Conservation (phyloP, 2,888 invertebrate genomes). For the Phorcus lineatus region DNA sequence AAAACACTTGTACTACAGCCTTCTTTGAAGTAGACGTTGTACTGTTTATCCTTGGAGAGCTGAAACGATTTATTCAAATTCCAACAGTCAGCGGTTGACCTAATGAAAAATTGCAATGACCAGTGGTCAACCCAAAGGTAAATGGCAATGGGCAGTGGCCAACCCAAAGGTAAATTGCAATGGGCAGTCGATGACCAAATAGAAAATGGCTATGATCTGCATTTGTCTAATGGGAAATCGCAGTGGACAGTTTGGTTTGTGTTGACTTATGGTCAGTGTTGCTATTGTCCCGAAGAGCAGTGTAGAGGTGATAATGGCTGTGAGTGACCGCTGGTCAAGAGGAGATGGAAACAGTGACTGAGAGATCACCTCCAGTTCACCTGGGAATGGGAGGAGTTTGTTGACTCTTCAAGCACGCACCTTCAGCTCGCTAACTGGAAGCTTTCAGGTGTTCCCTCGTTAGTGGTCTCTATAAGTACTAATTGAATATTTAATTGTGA, state of each 20-base stretch:
- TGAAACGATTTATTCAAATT: not conserved
- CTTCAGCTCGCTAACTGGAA: too few species aligned
- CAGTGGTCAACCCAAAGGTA: not conserved
- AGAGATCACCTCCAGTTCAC: too few species aligned
- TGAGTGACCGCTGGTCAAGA: not conserved
- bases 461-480: too few species aligned
- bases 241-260: too few species aligned
- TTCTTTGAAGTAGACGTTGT: not conserved
- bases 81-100: not conserved
- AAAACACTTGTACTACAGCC: not conserved
- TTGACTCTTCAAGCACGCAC: too few species aligned
- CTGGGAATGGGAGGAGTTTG: too few species aligned
- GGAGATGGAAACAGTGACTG: too few species aligned
- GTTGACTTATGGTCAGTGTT: not conserved
- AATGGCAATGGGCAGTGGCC: not conserved
- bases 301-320: not conserved
- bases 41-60: not conserved
- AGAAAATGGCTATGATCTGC: not conserved
- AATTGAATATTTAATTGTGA: too few species aligned
- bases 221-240: not conserved
- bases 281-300: not conserved
- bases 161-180: too few species aligned
- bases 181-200: not conserved
- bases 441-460: too few species aligned
- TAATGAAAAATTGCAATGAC: not conserved